Base-by-base conservation (phyloP, 2,888 invertebrate species). In the Papilio protenor region DNA sequence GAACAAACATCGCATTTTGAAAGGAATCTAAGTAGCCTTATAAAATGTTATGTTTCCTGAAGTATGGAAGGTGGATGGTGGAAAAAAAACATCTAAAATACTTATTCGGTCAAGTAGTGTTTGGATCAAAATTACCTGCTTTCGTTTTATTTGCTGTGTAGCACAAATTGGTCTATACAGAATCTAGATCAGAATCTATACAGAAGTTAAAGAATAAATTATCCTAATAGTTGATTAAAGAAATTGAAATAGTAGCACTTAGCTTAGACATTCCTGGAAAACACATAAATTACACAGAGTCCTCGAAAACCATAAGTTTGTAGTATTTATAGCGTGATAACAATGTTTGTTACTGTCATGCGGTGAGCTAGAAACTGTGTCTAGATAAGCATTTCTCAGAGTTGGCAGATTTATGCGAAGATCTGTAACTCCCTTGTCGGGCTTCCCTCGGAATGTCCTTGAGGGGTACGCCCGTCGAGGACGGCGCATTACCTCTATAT, bases 361-460 rank as follows among this genome's bases (percentile, higher is more conserved):
- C 70, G 76, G 59, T 49, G 73, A 69, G 75, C 64, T 55, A 73
- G 77, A 66, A 71, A 77, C 79, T 79, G 72, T 77, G 75, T 80
- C 73, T 76, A 77, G 70, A 77, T 77, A 79, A 77, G 45, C 78
- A 70, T 72, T 74, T 81, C 79, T 77, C 79, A 59, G 61, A 78
- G 79, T 78, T 81, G 78, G 80, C 79, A 81, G 81, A 84, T 83
- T 84, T 84, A 87, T 88, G 86, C 85, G 85, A 85, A 89, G 85
- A 87, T 88, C 87, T 88, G 86, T 86, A 85, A 88, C 87, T 85
- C 86, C 88, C 88, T 86, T 85, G 85, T 82, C 83, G 86, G 88
- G 88, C 79, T 89, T 91, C 86, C 89, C 88, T 88, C 87, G 82
- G 81, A 86, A 83, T 88, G 89, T 88, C 91, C 91, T 89, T 91